Base-by-base conservation (phyloP, 2,888 invertebrate genomes). In the Eudemis profundana region DNA sequence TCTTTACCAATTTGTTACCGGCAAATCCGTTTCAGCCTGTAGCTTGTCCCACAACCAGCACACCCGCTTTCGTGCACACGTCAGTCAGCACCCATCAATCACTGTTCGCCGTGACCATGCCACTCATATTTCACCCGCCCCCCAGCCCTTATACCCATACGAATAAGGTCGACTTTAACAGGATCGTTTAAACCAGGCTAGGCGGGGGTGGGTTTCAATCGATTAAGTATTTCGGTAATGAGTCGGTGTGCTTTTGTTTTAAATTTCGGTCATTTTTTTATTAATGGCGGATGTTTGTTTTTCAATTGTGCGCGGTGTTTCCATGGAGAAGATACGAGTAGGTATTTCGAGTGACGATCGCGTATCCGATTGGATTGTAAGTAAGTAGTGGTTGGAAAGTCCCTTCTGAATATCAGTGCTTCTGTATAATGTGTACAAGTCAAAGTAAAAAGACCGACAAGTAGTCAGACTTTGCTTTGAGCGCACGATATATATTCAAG, bases 21-120 rank as follows among this genome's bases (percentile, higher is more conserved):
- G n/a, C n/a, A n/a, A n/a, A n/a, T n/a, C n/a, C 50, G 42, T 21
- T 29, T 10, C 0, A 23, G n/a, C 14, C 2, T 44, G 0, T 44
- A 21, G 33, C 19, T 53, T 47, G 38, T 38, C 12, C 47, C 59
- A 10, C 36, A 21, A 7, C 29, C 23, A 65, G 50, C 64, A 53
- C 64, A 65, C 64, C 65, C 65, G 65, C 51, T 51, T 65, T 65
- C 65, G 65, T 65, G 65, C 65, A 60, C 60, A 60, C 65, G 65
- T 65, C 65, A 65, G 65, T 65, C 65, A 65, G 27, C 29, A 19
- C 38, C 60, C 60, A 65, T 65, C 65, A 65, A 65, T 65, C 65
- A 65, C 59, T 65, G 65, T 60, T 65, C 60, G 53, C 59, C 53
- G 59, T 59, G 65, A 65, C 65, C 59, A 44, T 53, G 17, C 65